Evolutionary conservation across 2,797 vertebrate genomes (phyloP).

Genomic region (Tolypeutes matacus): DNA sequence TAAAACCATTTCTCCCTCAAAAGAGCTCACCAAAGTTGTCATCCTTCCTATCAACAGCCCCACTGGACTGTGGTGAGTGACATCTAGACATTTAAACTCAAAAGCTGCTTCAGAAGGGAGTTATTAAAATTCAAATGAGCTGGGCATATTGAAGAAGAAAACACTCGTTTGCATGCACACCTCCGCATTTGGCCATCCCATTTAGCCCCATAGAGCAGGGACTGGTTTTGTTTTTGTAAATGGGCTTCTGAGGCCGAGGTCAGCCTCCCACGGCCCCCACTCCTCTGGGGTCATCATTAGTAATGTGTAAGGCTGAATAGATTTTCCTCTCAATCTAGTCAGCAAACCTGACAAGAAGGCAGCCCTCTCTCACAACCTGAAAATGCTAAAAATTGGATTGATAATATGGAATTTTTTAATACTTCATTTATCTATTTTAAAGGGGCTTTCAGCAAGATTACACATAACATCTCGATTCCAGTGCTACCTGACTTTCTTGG

Average conservation of each 20-base stretch:
- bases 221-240: slow-evolving; percentile 86
- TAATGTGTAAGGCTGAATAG: slow-evolving; percentile 83
- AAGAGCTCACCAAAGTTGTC: slow-evolving; percentile 77
- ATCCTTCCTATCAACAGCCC: slow-evolving; percentile 75
- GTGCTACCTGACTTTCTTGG: slow-evolving; percentile 36
- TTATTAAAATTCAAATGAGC: slow-evolving; percentile 86
- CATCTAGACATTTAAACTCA: slow-evolving; percentile 82
- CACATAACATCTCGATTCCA: neutral
- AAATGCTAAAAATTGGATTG: slow-evolving; percentile 69
- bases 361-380: slow-evolving; percentile 84
- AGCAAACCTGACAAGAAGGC: slow-evolving; percentile 80
- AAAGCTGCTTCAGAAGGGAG: slow-evolving; percentile 83
- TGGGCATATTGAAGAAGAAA: slow-evolving; percentile 81
- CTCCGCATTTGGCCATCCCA: slow-evolving; percentile 80
- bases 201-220: slow-evolving; percentile 78
- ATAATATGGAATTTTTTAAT: slow-evolving; percentile 60
- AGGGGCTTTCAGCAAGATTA: neutral
- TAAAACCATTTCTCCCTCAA: slow-evolving; percentile 74
- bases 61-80: slow-evolving; percentile 80
- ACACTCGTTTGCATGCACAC: slow-evolving; percentile 83
- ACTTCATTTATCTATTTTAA: slow-evolving; percentile 55
- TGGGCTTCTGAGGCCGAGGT: slow-evolving; percentile 82
- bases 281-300: slow-evolving; percentile 83
- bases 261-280: slow-evolving; percentile 85
- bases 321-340: slow-evolving; percentile 80